A percentile compares a stretch with the other conserved stretches of the same genome.
Conservation (phyloP, 2,888 invertebrate species). For the Drosophila lacicola region DNA sequence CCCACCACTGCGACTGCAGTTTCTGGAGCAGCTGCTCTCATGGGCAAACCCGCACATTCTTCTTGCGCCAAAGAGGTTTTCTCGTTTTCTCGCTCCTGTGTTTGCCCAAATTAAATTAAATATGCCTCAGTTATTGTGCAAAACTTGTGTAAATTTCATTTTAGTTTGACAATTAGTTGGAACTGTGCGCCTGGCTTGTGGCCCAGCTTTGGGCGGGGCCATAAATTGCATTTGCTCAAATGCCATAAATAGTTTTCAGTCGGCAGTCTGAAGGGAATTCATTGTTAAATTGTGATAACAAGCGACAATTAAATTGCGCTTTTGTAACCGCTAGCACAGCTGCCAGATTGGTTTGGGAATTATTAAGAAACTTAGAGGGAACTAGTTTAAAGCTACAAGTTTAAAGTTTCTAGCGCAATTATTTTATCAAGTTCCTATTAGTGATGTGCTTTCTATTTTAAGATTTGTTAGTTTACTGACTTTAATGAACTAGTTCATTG, state of each 20-base stretch:
- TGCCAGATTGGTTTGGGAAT: not conserved
- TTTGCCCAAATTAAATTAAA: constrained; percentile 62
- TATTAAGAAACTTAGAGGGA: not conserved
- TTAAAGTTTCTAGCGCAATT: no score
- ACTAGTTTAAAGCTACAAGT: no score
- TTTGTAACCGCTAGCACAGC: constrained; percentile 4
- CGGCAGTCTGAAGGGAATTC: constrained; percentile 1
- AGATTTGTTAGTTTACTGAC: no score
- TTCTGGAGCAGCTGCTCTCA: constrained; percentile 34
- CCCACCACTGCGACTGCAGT: constrained; percentile 29
- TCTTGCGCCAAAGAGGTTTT: constrained; percentile 15
- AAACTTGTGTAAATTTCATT: constrained; percentile 51
- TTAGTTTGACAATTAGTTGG: constrained; percentile 46
- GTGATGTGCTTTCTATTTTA: no score
- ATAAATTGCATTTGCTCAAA: constrained; percentile 42
- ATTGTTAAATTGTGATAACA: constrained; percentile 18
- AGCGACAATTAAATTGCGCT: constrained; percentile 30
- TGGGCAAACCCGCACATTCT: constrained; percentile 42
- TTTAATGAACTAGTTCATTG: no score
- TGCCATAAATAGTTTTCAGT: constrained; percentile 31
- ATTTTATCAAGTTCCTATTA: no score
- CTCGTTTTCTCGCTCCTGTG: constrained; percentile 28
- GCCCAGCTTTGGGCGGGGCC: not conserved
- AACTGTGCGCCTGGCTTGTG: not conserved
- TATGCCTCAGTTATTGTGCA: constrained; percentile 43